These are phyloP conservation scores for Paradoxurus hermaphroditus DNA, from an alignment of 2,113 vertebrate genomes.

Conservation along the genomic window DNA sequence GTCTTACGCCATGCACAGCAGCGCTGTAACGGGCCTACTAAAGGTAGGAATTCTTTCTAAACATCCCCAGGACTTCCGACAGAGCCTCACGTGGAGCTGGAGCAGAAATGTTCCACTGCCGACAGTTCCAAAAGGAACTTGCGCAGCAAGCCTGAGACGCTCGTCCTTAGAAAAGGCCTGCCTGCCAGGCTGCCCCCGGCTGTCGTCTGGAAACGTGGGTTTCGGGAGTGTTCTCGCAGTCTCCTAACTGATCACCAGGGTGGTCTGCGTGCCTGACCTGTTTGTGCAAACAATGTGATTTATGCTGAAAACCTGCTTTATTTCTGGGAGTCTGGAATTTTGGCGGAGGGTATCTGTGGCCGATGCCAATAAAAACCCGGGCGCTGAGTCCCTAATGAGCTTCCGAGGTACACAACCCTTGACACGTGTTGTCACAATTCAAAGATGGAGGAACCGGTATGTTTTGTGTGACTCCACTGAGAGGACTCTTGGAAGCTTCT, in stretches of 20 bases:
- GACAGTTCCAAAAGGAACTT: neutral
- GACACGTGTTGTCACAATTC: neutral
- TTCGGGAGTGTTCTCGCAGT: neutral
- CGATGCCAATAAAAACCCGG: neutral
- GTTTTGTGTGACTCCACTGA: neutral
- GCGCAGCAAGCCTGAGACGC: neutral
- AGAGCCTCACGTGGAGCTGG: neutral
- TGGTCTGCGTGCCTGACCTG: neutral
- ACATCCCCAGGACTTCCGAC: neutral
- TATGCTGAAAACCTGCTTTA: conserved; percentile 7
- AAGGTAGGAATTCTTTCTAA: neutral
- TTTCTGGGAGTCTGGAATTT: neutral
- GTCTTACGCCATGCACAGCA: neutral
- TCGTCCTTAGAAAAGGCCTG: neutral
- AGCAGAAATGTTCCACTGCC: neutral
- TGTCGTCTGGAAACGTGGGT: neutral
- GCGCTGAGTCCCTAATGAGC: neutral
- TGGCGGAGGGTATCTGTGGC: neutral
- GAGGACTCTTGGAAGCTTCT: neutral
- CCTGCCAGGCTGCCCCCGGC: neutral
- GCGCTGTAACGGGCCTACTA: neutral
- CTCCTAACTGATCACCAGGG: neutral
- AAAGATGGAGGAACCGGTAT: neutral
- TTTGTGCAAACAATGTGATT: neutral
- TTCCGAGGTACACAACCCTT: neutral